Conservation (phyloP, 2,888 invertebrate species). For the Dynastes hyllus region DNA sequence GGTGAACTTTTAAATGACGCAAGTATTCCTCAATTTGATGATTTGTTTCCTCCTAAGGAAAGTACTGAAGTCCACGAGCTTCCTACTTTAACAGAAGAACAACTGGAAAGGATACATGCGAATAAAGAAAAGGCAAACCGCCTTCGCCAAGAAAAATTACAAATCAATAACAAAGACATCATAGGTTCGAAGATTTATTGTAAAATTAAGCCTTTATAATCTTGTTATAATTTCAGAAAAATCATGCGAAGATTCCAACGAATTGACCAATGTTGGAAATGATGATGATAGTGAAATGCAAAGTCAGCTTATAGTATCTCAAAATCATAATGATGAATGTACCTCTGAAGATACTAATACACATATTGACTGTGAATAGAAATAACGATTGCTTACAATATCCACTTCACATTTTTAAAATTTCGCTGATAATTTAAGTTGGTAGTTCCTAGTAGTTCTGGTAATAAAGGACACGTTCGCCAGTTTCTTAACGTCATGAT, state of each 20-base stretch:
- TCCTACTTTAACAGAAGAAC: slow-evolving; percentile 74
- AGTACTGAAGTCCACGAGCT: slow-evolving; percentile 28
- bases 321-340: no score
- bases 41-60: slow-evolving; percentile 34
- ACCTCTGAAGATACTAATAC: no score
- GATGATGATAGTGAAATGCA: background rate
- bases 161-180: background rate
- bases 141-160: slow-evolving; percentile 62
- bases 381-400: no score
- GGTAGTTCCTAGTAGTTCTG: no score
- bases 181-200: slow-evolving; percentile 3
- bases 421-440: no score
- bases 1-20: slow-evolving; percentile 72
- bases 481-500: no score
- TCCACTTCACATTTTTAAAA: no score
- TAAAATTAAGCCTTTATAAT: background rate
- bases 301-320: no score
- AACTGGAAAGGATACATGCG: slow-evolving; percentile 79
- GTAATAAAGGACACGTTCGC: no score
- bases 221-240: background rate
- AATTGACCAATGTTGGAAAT: background rate
- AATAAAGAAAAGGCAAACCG: slow-evolving; percentile 69
- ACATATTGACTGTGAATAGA: no score
- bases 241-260: background rate
- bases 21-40: slow-evolving; percentile 68